Percentiles rank a stretch among this genome's conserved stretches.
Conservation (phyloP, 2,888 invertebrate species). For the Tachina fera region DNA sequence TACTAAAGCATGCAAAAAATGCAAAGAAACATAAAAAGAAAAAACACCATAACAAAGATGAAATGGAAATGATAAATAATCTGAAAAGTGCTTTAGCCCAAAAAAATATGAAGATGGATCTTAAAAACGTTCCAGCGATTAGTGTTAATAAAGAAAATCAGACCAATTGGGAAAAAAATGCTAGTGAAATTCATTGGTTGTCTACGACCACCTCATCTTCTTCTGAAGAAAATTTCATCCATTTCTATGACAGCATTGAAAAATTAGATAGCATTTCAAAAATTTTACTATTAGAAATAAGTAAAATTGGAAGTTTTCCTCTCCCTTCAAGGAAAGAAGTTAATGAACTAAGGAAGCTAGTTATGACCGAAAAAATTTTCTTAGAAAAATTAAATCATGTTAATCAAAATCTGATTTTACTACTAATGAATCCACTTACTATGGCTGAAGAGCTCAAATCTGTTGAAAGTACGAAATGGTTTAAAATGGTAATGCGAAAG, state of each 20-base stretch:
- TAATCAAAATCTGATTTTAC: conserved; percentile 80
- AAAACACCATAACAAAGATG: conserved; percentile 79
- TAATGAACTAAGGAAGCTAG: conserved; percentile 76
- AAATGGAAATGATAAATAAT: conserved; percentile 82
- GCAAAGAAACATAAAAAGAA: conserved; percentile 79
- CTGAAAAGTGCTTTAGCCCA: conserved; percentile 78
- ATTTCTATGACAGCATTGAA: conserved; percentile 53
- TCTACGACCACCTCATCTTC: conserved; percentile 52
- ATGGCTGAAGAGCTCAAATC: conserved; percentile 75
- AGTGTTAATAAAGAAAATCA: not conserved
- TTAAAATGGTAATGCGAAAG: conserved; percentile 78
- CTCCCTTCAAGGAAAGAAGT: conserved; percentile 76
- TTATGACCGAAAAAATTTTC: conserved; percentile 78
- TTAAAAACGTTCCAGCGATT: not conserved
- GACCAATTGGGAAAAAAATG: conserved; percentile 18
- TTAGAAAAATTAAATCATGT: conserved; percentile 81
- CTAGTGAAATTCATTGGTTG: conserved; percentile 40
- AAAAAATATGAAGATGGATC: conserved; percentile 26
- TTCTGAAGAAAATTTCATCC: conserved; percentile 49
- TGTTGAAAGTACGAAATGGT: conserved; percentile 59
- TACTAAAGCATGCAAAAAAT: conserved; percentile 72
- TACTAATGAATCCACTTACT: conserved; percentile 80
- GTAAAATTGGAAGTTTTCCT: conserved; percentile 79
- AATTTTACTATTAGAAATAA: conserved; percentile 78
- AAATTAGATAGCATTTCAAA: conserved; percentile 75